Conservation (phyloP, 1,140 invertebrate species). For the Teleogryllus occipitalis region DNA sequence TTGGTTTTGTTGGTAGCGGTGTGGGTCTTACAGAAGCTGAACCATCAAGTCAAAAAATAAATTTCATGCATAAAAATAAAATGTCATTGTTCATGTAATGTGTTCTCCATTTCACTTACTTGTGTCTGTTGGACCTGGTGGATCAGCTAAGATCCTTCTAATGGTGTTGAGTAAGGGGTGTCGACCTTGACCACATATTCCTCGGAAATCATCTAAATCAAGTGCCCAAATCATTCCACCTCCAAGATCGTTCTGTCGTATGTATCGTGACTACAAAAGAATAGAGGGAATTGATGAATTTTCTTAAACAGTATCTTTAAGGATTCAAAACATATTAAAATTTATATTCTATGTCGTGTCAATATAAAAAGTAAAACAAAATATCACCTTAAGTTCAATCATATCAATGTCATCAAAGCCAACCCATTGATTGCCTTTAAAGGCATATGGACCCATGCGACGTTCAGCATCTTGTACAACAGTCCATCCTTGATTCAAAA, state of each 20-base stretch:
- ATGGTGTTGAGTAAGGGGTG: slow-evolving; percentile 67
- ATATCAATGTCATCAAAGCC: slow-evolving; percentile 76
- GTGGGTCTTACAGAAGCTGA: too few species aligned
- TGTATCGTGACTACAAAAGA: slow-evolving; percentile 49
- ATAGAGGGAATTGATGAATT: not conserved
- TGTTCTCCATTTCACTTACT: not conserved
- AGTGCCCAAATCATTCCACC: slow-evolving; percentile 88
- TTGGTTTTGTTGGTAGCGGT: too few species aligned
- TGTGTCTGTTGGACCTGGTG: not conserved
- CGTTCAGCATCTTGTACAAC: slow-evolving; percentile 64
- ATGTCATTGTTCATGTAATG: too few species aligned
- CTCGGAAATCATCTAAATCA: slow-evolving; percentile 49
- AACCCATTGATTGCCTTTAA: slow-evolving; percentile 80
- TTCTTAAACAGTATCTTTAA: slow-evolving; percentile 13
- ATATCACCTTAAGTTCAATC: slow-evolving; percentile 56
- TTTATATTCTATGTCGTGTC: not conserved
- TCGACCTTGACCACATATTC: slow-evolving; percentile 58
- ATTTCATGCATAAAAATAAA: too few species aligned
- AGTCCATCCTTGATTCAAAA: slow-evolving; percentile 68
- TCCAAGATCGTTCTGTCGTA: slow-evolving; percentile 64
- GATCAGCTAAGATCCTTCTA: slow-evolving; percentile 51
- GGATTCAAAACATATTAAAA: not conserved
- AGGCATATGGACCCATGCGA: slow-evolving; percentile 78
- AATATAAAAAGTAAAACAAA: not conserved
- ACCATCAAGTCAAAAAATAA: too few species aligned